Percentiles rank a stretch among this genome's conserved stretches.
phyloP scores from a whole-genome alignment of 2,113 vertebrate species.

The Saccopteryx leptura region DNA sequence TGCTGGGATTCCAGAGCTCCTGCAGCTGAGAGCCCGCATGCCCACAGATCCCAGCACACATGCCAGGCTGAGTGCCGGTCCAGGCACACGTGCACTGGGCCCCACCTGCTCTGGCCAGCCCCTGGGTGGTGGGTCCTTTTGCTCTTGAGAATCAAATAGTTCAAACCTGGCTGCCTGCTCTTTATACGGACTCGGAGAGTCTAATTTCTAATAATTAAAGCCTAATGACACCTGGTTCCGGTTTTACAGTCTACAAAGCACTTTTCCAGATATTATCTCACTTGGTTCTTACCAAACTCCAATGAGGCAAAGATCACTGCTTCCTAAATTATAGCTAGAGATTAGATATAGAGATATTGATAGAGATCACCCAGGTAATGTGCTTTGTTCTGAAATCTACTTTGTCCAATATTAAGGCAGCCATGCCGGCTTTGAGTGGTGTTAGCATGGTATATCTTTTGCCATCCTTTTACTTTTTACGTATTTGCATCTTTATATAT shows the following conservation, averaged over 20 bases:
- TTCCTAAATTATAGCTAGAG: neutral
- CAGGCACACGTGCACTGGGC: rapidly evolving
- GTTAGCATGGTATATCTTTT: neutral
- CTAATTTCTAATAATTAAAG: neutral
- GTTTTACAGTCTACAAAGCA: neutral
- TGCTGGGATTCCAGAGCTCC: neutral
- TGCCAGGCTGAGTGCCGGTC: too few relatives aligned
- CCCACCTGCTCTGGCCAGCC: neutral
- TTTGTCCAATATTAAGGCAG: neutral
- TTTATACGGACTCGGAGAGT: neutral
- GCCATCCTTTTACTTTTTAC: neutral
- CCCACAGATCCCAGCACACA: neutral
- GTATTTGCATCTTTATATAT: neutral
- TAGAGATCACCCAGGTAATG: neutral
- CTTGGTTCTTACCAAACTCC: constrained; percentile 29
- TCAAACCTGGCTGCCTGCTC: neutral
- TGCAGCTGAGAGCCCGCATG: neutral
- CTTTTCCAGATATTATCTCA: neutral
- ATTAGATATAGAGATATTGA: neutral
- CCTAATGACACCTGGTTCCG: neutral
- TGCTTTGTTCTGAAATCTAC: neutral
- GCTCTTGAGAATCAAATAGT: neutral
- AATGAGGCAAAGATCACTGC: neutral
- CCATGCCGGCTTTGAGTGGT: neutral
- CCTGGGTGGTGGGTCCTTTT: neutral